phyloP scores from a whole-genome alignment of 2,888 invertebrate genomes.

The Lingula anatina region DNA sequence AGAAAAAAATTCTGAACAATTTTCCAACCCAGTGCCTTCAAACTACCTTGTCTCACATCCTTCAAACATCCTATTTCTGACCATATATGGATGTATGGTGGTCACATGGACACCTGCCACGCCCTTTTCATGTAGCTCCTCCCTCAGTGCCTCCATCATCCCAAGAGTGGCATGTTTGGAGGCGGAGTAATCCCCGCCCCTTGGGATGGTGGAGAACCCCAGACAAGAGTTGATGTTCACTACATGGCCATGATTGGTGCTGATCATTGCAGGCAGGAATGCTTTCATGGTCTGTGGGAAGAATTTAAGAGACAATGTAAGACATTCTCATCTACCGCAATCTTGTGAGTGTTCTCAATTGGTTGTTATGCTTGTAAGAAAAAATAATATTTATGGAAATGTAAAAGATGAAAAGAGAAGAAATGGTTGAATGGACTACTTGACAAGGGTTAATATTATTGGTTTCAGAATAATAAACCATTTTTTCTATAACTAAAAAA shows the following conservation, averaged over 20 bases:
- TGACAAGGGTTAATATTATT: no score
- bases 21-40: no score
- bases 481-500: no score
- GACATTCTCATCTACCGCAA: no score
- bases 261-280: constrained; percentile 85
- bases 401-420: no score
- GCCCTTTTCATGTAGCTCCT: constrained; percentile 35
- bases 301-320: background rate
- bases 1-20: no score
- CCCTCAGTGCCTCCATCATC: constrained; percentile 71
- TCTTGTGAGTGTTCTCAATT: no score
- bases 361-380: no score
- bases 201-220: constrained; percentile 74
- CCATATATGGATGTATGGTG: constrained; percentile 33
- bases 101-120: constrained; percentile 28
- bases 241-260: constrained; percentile 80
- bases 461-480: no score
- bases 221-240: constrained; percentile 90
- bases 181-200: constrained; percentile 57
- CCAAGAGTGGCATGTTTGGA: constrained; percentile 90
- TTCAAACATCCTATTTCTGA: no score
- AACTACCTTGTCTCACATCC: constrained; percentile 32
- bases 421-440: no score
- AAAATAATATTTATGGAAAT: no score
- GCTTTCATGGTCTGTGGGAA: constrained; percentile 80